Percentiles rank a stretch among this genome's conserved stretches.
Conservation (phyloP, 2,113 vertebrate genomes). For the Onychorhynchus coronatus region DNA sequence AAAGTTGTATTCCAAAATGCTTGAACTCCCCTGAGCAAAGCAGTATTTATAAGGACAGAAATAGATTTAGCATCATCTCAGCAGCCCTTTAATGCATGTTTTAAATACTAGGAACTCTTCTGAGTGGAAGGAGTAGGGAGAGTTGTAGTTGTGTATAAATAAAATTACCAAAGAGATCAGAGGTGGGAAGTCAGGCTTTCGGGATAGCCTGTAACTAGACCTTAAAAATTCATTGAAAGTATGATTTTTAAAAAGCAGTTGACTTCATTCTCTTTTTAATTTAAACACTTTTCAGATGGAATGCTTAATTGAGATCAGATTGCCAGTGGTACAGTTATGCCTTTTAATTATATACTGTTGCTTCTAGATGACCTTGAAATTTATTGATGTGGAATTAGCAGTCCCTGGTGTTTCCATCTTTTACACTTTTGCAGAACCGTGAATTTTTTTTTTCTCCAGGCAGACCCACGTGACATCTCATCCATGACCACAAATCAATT, state of each 20-base stretch:
- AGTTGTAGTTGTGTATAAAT: neutral
- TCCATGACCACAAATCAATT: neutral
- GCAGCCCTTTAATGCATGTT: neutral
- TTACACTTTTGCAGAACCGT: neutral
- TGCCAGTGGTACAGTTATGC: neutral
- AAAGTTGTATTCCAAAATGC: conserved; percentile 9
- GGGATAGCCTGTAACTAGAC: neutral
- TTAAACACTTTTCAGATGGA: neutral
- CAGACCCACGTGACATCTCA: neutral
- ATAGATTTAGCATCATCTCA: neutral
- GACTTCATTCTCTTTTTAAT: neutral
- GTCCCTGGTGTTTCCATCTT: neutral
- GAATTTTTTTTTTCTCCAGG: neutral
- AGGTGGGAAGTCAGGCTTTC: neutral
- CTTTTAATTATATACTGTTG: neutral
- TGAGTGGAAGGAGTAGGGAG: neutral
- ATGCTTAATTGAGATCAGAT: neutral
- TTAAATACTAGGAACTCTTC: conserved; percentile 23
- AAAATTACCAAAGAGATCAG: conserved; percentile 18
- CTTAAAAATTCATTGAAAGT: neutral
- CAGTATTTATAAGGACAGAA: conserved; percentile 23
- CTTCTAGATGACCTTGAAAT: neutral
- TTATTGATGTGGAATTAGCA: neutral
- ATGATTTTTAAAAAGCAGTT: neutral
- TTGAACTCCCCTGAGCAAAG: neutral